phyloP scores from a whole-genome alignment of 2,797 vertebrate species.

The Labroides dimidiatus region DNA sequence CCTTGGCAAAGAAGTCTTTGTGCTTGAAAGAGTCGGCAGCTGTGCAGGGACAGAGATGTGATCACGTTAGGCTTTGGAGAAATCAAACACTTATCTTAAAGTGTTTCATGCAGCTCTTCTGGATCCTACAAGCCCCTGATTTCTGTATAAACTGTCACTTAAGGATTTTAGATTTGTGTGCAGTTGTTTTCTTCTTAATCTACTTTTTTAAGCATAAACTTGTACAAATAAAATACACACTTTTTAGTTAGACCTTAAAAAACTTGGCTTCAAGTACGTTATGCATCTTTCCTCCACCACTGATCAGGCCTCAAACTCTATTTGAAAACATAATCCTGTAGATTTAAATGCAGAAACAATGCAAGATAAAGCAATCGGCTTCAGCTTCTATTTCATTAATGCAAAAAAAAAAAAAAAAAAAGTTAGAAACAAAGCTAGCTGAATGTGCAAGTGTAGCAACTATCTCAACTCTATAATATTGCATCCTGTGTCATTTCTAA shows the following conservation, averaged over 20 bases:
- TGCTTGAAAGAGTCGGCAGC: constrained; percentile 87
- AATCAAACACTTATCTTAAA: not conserved
- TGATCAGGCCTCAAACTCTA: not conserved
- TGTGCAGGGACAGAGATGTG: constrained; percentile 59
- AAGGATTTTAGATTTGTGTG: not conserved
- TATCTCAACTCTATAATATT: not conserved
- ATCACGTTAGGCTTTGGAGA: not conserved
- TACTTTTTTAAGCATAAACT: too few species aligned
- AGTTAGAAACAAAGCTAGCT: not conserved
- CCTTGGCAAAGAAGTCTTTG: constrained; percentile 86
- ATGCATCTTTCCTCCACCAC: not conserved
- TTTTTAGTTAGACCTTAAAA: not conserved
- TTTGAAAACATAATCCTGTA: not conserved
- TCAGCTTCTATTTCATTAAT: not conserved
- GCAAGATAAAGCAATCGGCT: not conserved
- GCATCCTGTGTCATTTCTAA: not conserved
- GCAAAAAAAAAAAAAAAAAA: too few species aligned
- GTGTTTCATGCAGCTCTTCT: not conserved
- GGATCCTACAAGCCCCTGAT: not conserved
- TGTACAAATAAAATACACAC: not conserved
- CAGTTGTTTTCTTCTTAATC: not conserved
- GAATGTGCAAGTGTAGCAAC: not conserved
- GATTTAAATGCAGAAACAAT: constrained; percentile 12
- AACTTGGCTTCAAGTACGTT: not conserved
- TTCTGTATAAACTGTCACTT: not conserved